Percentiles rank a stretch among this genome's conserved stretches.
Conservation (phyloP, 2,113 vertebrate species). For the Tichodroma muraria region DNA sequence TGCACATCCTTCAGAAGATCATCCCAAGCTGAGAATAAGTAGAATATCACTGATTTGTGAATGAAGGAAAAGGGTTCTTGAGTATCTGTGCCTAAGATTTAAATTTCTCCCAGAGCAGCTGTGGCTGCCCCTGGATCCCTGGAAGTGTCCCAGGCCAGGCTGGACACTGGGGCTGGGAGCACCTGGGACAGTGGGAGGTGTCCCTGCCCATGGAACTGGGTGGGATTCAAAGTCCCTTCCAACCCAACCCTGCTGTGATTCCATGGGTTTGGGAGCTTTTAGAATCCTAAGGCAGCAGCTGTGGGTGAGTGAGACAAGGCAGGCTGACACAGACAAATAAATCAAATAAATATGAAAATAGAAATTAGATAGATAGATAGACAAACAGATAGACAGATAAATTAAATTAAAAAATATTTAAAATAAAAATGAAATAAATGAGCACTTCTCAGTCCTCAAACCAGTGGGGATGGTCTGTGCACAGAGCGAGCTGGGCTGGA, state of each 20-base stretch:
- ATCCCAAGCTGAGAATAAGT: neutral
- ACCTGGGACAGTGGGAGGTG: neutral
- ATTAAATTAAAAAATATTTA: too few species aligned
- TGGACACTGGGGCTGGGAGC: too few species aligned
- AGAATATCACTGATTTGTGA: neutral
- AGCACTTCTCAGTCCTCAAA: neutral
- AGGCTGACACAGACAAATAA: neutral
- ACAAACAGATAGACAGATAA: too few species aligned
- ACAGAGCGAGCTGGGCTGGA: neutral
- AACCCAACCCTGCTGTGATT: neutral
- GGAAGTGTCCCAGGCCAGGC: fast-evolving
- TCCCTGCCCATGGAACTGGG: neutral
- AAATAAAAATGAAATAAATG: neutral
- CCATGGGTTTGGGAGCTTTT: neutral
- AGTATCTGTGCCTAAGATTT: fast-evolving
- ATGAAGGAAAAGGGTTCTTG: neutral
- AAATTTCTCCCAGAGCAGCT: neutral
- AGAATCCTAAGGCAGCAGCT: neutral
- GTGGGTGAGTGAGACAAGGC: neutral
- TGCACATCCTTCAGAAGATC: neutral
- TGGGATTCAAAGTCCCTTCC: neutral
- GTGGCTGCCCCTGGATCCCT: neutral
- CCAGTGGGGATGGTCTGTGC: neutral
- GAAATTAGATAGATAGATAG: too few species aligned
- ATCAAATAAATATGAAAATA: neutral